Conservation (phyloP, 1,140 invertebrate species). For the Pachypeltis micranthus region DNA sequence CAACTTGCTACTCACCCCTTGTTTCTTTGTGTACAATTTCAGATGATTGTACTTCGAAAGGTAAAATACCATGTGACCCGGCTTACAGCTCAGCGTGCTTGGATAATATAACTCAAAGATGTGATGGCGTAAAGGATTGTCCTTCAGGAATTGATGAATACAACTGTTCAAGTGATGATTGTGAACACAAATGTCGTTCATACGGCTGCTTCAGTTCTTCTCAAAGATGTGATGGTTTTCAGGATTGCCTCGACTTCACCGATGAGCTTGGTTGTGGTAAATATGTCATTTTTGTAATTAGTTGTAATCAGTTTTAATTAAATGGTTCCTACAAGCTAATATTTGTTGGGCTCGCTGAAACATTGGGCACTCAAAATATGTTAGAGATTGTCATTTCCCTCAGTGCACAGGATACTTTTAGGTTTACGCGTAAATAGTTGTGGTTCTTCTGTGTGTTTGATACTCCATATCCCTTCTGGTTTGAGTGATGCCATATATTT, state of each 20-base stretch:
- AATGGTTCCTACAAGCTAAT: no score
- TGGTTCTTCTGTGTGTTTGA: no score
- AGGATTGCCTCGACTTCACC: constrained; percentile 23
- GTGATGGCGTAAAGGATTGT: constrained; percentile 13
- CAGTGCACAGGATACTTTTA: no score
- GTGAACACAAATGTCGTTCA: constrained; percentile 11
- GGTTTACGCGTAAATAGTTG: no score
- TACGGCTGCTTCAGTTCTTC: constrained; percentile 17
- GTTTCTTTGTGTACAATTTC: not conserved
- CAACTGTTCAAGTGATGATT: constrained; percentile 11
- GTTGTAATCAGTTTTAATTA: not conserved
- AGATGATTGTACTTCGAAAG: not conserved
- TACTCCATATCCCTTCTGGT: no score
- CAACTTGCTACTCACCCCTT: not conserved
- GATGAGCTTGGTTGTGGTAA: constrained; percentile 27
- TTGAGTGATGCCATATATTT: no score
- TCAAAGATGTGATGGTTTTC: constrained; percentile 22
- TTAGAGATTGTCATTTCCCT: no score
- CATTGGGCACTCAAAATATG: no score
- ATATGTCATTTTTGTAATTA: constrained; percentile 6
- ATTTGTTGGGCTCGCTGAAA: no score
- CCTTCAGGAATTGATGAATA: not conserved
- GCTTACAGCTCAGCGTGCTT: constrained; percentile 2
- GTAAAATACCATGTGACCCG: not conserved
- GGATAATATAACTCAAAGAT: constrained; percentile 16